Evolutionary conservation across 2,888 invertebrate genomes (phyloP).

Genomic region (Cremastinae sp.): DNA sequence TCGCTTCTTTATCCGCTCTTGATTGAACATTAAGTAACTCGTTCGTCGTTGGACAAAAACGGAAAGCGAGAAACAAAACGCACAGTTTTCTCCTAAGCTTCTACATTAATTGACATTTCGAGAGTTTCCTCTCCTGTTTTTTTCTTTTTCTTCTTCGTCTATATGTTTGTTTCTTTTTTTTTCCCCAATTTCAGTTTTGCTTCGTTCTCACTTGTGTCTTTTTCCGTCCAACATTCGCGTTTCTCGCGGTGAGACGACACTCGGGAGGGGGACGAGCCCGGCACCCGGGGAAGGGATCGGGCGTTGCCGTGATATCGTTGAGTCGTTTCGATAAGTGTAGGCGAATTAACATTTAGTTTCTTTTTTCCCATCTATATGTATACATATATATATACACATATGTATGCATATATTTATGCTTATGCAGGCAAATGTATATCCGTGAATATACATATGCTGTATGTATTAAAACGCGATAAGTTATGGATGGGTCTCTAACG

Average conservation of each 20-base stretch:
- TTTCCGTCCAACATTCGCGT: neutral
- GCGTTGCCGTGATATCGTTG: slow-evolving; percentile 62
- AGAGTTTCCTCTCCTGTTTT: slow-evolving; percentile 62
- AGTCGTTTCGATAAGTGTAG: slow-evolving; percentile 62
- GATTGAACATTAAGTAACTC: slow-evolving; percentile 64
- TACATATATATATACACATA: slow-evolving; percentile 30
- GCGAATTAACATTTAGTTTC: slow-evolving; percentile 46
- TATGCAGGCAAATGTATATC: slow-evolving; percentile 12
- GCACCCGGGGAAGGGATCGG: slow-evolving; percentile 40
- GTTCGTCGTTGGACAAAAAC: slow-evolving; percentile 38
- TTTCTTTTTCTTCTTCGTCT: slow-evolving; percentile 20
- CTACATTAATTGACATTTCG: slow-evolving; percentile 76
- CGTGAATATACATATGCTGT: slow-evolving; percentile 32
- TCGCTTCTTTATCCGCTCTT: slow-evolving; percentile 1
- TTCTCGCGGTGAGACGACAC: slow-evolving; percentile 23
- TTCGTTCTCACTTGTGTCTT: neutral
- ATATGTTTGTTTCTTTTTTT: slow-evolving; percentile 4
- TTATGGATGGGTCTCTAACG: slow-evolving; percentile 55
- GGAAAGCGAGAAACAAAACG: slow-evolving; percentile 10
- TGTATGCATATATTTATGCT: slow-evolving; percentile 26
- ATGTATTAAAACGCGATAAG: slow-evolving; percentile 53
- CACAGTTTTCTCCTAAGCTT: slow-evolving; percentile 62
- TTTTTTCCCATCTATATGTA: slow-evolving; percentile 20
- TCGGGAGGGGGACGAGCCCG: slow-evolving; percentile 8
- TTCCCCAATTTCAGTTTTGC: slow-evolving; percentile 10